These are phyloP conservation scores for Euwallacea similis DNA, from an alignment of 1,140 invertebrate species.

Conservation along the genomic window DNA sequence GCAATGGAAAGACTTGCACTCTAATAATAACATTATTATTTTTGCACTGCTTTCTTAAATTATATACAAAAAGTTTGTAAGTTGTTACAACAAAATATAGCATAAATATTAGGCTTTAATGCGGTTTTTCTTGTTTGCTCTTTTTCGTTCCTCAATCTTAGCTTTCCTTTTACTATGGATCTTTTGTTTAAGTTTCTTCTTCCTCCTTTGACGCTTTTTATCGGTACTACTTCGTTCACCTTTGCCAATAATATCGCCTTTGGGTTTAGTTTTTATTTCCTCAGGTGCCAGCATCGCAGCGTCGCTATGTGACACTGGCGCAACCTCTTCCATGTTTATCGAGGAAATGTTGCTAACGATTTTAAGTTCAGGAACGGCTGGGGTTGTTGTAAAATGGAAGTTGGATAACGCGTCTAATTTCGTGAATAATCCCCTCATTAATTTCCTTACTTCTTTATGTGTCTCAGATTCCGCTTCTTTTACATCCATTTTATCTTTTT, in stretches of 20 bases:
- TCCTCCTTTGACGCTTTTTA: slow-evolving; percentile 83
- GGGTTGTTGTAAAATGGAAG: slow-evolving; percentile 92
- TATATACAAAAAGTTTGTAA: too few species aligned
- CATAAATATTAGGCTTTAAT: too few species aligned
- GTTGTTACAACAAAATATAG: too few species aligned
- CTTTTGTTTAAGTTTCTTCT: slow-evolving; percentile 81
- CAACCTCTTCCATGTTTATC: slow-evolving; percentile 94
- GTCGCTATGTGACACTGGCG: slow-evolving; percentile 82
- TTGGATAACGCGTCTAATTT: slow-evolving; percentile 93
- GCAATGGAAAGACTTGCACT: too few species aligned
- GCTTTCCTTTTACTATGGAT: slow-evolving; percentile 49
- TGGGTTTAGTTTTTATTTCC: slow-evolving; percentile 83
- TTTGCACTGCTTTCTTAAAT: too few species aligned
- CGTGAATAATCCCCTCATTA: slow-evolving; percentile 78
- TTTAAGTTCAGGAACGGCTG: slow-evolving; percentile 82
- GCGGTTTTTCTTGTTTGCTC: neutral
- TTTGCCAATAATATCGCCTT: slow-evolving; percentile 73
- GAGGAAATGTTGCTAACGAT: slow-evolving; percentile 91
- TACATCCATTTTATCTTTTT: slow-evolving; percentile 61
- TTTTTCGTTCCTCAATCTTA: slow-evolving; percentile 22
- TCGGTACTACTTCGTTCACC: slow-evolving; percentile 83
- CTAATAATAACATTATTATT: too few species aligned
- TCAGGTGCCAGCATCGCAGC: slow-evolving; percentile 88
- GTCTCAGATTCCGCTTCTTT: slow-evolving; percentile 71
- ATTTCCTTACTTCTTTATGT: slow-evolving; percentile 74